A percentile compares a stretch with the other conserved stretches of the same genome.
Evolutionary conservation across 2,888 invertebrate species (phyloP).

Genomic region (Idaea aversata): DNA sequence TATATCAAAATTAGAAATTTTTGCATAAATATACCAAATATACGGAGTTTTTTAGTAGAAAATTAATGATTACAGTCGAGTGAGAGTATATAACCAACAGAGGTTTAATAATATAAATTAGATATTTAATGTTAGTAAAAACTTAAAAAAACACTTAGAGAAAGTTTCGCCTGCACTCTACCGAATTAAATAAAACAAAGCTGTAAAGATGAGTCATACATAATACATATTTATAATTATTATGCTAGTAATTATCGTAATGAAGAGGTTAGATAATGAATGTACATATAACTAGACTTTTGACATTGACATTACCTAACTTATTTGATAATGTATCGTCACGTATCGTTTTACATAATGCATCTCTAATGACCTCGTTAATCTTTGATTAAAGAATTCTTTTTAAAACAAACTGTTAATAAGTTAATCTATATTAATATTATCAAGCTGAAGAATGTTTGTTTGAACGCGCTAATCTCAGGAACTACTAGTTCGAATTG

Average conservation of each 20-base stretch:
- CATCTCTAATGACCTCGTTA: too few species aligned
- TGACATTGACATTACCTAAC: neutral
- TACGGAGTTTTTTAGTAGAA: neutral
- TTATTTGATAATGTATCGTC: neutral
- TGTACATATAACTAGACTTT: slow-evolving; percentile 13
- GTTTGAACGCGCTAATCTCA: too few species aligned
- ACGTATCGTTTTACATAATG: too few species aligned
- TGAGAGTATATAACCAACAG: neutral
- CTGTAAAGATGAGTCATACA: neutral
- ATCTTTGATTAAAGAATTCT: too few species aligned
- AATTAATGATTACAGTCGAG: neutral
- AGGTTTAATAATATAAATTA: neutral
- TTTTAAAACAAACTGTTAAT: too few species aligned
- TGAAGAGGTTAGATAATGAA: neutral
- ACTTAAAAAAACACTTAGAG: neutral
- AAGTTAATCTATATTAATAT: too few species aligned
- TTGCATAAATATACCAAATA: neutral
- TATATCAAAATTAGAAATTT: neutral
- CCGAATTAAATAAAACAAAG: neutral
- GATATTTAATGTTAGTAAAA: neutral
- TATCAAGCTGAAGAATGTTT: too few species aligned
- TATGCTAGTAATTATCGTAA: neutral
- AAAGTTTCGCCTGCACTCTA: neutral
- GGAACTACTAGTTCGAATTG: too few species aligned
- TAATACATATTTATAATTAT: neutral